phyloP scores from a whole-genome alignment of 2,797 vertebrate genomes.

The Syngnathus rostellatus region DNA sequence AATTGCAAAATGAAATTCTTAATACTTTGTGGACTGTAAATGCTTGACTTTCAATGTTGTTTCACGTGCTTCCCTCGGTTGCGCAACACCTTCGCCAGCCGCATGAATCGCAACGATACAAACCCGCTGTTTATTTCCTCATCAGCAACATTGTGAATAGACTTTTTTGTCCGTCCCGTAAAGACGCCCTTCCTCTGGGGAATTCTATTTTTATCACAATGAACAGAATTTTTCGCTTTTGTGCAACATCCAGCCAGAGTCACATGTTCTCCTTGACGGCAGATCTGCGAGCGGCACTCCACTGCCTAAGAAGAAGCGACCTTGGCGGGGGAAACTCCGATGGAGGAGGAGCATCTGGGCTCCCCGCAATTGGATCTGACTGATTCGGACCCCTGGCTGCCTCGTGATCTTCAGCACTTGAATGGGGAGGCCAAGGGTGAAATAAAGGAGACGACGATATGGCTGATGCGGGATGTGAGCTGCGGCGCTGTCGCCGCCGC shows the following conservation, averaged over 20 bases:
- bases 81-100: background rate
- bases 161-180: slow-evolving; percentile 17
- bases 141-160: slow-evolving; percentile 23
- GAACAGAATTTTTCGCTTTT: slow-evolving; percentile 9
- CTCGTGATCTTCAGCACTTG: slow-evolving; percentile 17
- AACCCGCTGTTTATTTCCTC: slow-evolving; percentile 1
- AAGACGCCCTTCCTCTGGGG: slow-evolving; percentile 8
- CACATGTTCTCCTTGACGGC: slow-evolving; percentile 16
- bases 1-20: background rate
- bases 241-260: background rate
- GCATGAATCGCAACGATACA: background rate
- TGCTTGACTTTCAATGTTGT: background rate
- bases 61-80: background rate
- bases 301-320: slow-evolving; percentile 7
- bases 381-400: background rate
- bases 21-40: background rate
- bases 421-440: slow-evolving; percentile 39
- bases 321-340: slow-evolving; percentile 22
- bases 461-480: slow-evolving; percentile 37
- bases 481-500: slow-evolving; percentile 27
- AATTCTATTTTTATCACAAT: slow-evolving; percentile 9
- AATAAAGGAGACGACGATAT: slow-evolving; percentile 31
- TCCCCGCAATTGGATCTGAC: slow-evolving; percentile 9
- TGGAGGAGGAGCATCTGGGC: slow-evolving; percentile 53
- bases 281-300: slow-evolving; percentile 27